Conservation (phyloP, 2,888 invertebrate genomes). For the Aquatica leii region DNA sequence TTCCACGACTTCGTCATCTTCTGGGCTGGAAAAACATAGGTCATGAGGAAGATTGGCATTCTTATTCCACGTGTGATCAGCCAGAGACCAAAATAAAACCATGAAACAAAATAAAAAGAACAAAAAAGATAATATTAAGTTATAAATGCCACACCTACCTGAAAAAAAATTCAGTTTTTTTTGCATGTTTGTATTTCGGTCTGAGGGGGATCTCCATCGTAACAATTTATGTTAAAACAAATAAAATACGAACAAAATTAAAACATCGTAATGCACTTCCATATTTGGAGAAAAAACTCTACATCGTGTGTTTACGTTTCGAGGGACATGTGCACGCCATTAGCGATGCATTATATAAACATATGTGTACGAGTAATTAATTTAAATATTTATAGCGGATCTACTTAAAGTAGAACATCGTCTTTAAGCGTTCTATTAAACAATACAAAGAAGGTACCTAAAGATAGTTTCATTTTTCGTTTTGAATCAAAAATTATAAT, state of each 20-base stretch:
- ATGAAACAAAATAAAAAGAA: constrained; percentile 37
- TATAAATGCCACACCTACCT: constrained; percentile 10
- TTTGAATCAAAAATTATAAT: constrained; percentile 11
- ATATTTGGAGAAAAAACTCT: constrained; percentile 3
- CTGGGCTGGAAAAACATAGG: constrained; percentile 50
- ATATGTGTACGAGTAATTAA: not conserved
- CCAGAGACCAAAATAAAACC: constrained; percentile 58
- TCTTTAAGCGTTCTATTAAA: too few relatives aligned
- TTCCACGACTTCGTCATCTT: constrained; percentile 1
- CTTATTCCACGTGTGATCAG: constrained; percentile 51
- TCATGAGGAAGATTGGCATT: constrained; percentile 36
- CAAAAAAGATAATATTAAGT: constrained; percentile 15
- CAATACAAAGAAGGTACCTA: too few relatives aligned
- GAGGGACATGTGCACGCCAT: too few relatives aligned
- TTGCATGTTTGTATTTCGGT: constrained; percentile 53
- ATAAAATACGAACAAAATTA: not conserved
- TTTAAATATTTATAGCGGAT: not conserved
- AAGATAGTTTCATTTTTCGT: not conserved
- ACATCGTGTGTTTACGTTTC: not conserved
- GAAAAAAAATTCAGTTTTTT: constrained; percentile 14
- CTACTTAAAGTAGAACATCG: too few relatives aligned
- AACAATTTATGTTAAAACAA: constrained; percentile 31
- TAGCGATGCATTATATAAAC: too few relatives aligned
- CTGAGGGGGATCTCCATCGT: constrained; percentile 56
- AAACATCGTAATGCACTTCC: constrained; percentile 4